Evolutionary conservation across 2,888 invertebrate species (phyloP).

Genomic region (Drosophila fungiperda): DNA sequence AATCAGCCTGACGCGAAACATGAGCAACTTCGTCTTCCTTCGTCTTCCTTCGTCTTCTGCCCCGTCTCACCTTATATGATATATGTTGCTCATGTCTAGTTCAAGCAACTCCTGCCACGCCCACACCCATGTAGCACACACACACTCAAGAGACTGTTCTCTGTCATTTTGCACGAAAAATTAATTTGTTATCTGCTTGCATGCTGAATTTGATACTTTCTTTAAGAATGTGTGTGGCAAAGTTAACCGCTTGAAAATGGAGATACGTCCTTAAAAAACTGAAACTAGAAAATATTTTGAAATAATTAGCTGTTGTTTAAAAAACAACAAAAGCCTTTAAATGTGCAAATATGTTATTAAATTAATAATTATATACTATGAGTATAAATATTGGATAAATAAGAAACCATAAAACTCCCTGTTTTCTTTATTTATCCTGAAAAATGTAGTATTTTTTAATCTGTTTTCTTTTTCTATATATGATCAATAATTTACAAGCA

Average conservation of each 20-base stretch:
- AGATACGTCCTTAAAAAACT: background rate
- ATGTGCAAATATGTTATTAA: fast-evolving
- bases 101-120: conserved; percentile 14
- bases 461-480: background rate
- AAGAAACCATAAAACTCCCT: background rate
- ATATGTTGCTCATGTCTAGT: conserved; percentile 40
- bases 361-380: background rate
- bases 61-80: conserved; percentile 45
- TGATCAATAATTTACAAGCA: too few relatives aligned
- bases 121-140: conserved; percentile 18
- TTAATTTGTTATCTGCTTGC: conserved; percentile 79
- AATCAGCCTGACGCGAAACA: conserved; percentile 78
- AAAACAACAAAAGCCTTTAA: background rate
- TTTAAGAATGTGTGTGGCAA: conserved; percentile 32
- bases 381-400: too few relatives aligned
- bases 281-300: background rate
- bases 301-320: background rate
- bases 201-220: conserved; percentile 49
- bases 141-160: conserved; percentile 52
- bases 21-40: conserved; percentile 36
- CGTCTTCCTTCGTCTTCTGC: background rate
- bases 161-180: conserved; percentile 71
- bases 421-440: background rate
- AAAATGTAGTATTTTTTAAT: background rate
- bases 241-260: background rate